Base-by-base conservation (phyloP, 2,797 vertebrate species). In the Setipinna tenuifilis region DNA sequence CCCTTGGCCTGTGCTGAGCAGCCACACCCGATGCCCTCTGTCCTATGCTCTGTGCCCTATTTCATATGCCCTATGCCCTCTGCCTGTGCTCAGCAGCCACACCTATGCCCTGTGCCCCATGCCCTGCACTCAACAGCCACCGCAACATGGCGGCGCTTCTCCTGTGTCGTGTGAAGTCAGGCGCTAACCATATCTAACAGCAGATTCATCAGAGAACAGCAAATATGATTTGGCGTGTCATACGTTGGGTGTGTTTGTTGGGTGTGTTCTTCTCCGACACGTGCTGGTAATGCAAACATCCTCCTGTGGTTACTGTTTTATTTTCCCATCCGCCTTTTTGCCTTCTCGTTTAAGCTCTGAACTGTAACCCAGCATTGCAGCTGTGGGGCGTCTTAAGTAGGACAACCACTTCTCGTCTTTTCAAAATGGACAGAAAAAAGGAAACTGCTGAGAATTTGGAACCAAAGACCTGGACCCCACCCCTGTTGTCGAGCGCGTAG, bases 381-480 rank as follows among this genome's bases (percentile, higher is more conserved):
- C 90, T 91, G 83, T 89, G 91, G 90, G 88, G 85, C 86, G 82
- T 86, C 78, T 54, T 65, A 83, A 31, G 46, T 16, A 84, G 58
- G 65, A 31, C 58, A 48, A 44, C 71, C 71, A 78, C 31, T 54
- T 41, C 35, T 59, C 16, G 35, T 25, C 82, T 84, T 84, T 75
- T 41, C 25, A 44, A 68, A 14, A 87, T 86, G 88, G 87, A 61
- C 86, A 87, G 87, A 87, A 87, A 88, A 90, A 85, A 48, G 85
- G 88, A 90, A 91, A 90, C 89, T 59, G 84, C 88, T 90, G 87
- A 91, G 85, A 93, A 91, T 92, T 93, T 86, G 83, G 88, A 94
- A 94, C 94, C 95, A 96, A 95, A 95, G 94, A 95, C 90, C 44
- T 89, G 89, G 87, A 87, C 86, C 89, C 91, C 54, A 83, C 81